Evolutionary conservation across 2,113 vertebrate genomes (phyloP), one percentile per base, ranked within the genome.

Genomic region (Coptodon bakossiorum): DNA sequence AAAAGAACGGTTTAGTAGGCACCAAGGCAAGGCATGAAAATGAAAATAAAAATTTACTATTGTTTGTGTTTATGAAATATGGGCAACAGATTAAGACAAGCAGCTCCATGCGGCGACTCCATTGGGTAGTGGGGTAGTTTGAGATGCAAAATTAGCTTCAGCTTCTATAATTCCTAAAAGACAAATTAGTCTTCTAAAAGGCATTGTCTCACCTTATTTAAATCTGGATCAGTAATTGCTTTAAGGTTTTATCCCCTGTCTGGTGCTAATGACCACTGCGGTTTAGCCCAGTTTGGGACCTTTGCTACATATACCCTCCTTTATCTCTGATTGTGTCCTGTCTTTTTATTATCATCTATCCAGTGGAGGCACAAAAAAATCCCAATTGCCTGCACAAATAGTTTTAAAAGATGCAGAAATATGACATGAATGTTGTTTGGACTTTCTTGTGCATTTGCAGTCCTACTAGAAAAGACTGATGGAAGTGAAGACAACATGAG

Each of bases 1-100:
- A 50, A 36, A 80, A 83, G 81, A 88, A 81, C 22, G 14, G 85
- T 90, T 91, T 40, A 36, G 83, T 82, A 66, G 88, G 86, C 52
- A 59, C 40, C 38, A 14, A 88, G 85, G 81, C 48, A 87, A 87
- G 80, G 76, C 61, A 57, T n/a, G 8, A 63, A 85, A 40, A 61
- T 40, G 16, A 40, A 50, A 11, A 71, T 27, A 29, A n/a, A 83
- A 61, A 61, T 87, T 9, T 27, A 38, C 29, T 19, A 19, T 82
- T 80, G 43, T 83, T 68, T 19, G 29, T n/a, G 81, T 52, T 81
- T 3, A 8, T 66, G 50, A 57, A 61, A 83, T 40, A 63, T 66
- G 40, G 11, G 43, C 63, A 71, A 81, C 71, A 83, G 84, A 89
- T 86, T 48, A 38, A 54, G 45, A 43, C 54, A 63, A 63, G 31